These are phyloP conservation scores for Scotopteryx bipunctaria DNA, from an alignment of 2,888 invertebrate species.

Conservation along the genomic window DNA sequence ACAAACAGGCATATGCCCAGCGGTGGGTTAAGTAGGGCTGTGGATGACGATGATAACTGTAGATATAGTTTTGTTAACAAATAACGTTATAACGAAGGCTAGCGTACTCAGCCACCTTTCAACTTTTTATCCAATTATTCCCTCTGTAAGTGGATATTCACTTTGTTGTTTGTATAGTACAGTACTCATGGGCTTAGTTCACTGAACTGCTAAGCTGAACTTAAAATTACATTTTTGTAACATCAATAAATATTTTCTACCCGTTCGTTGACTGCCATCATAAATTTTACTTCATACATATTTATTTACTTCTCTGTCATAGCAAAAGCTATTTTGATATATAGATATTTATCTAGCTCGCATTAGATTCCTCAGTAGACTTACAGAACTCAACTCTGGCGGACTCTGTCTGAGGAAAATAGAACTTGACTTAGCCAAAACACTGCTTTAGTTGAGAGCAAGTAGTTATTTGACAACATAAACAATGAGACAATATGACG, in stretches of 20 bases:
- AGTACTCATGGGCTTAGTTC: background rate
- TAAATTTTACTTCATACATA: background rate
- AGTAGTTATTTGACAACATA: no score
- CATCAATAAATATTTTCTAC: background rate
- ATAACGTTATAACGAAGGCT: background rate
- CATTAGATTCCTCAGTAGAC: background rate
- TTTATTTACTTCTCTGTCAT: background rate
- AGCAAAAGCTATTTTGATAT: background rate
- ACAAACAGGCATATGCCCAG: no score
- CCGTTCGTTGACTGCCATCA: background rate
- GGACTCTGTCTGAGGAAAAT: no score
- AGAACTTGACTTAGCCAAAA: no score
- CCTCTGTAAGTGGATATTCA: constrained; percentile 5
- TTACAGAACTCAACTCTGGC: no score
- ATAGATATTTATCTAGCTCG: background rate
- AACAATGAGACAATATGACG: no score
- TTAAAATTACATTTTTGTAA: background rate
- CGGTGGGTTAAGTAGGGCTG: no score
- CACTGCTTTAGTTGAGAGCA: no score
- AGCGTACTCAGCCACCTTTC: background rate
- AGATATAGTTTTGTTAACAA: background rate
- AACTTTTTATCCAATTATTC: constrained; percentile 21
- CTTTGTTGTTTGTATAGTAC: background rate
- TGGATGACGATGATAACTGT: no score
- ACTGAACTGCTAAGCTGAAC: constrained; percentile 1